Base-by-base conservation (phyloP, 2,888 invertebrate species). In the Drosophila yooni region DNA sequence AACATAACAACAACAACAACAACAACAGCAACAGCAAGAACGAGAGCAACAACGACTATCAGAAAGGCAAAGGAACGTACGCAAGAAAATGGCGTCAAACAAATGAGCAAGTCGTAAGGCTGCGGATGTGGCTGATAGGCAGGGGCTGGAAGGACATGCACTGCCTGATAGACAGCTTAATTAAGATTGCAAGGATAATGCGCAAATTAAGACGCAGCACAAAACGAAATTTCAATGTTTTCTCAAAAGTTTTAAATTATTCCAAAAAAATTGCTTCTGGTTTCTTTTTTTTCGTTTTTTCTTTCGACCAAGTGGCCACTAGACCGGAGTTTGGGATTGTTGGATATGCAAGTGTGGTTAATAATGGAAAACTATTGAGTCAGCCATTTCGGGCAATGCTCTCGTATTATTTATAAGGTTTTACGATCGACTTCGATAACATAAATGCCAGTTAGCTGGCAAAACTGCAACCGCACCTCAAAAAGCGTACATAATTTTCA, bases 181-280 rank as follows among this genome's bases (percentile, higher is more conserved):
- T 81, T 81, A 81, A 81, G 82, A 81, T 78, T 63, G 81, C 65
- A 51, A 78, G 74, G 83, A 81, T 83, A 81, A 81, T 81, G 84
- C 57, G 50, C 78, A 83, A 81, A 77, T 80, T 73, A 83, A 81
- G 74, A 81, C 63, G 67, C 66, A 52, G 46, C 53, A 10, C 52
- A 33, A 50, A 38, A 29, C 38, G 21, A 51, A 33, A 50, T 48
- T 59, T 63, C 18, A 53, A 63, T 58, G 27, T 68, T 70, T 53
- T 46, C 15, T n/a, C 25, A 48, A 48, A 73, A 61, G 11, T 60
- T 70, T 56, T n/a, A 34, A 34, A 34, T 60, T n/a, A 34, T 27
- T 27, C 29, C 15, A 15, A 34, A 11, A 6, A 33, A 60, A 34
- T 60, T 29, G 15, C 46, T 46, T 46, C 2, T 3, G 1, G 7